Evolutionary conservation across 2,113 vertebrate species (phyloP).

Genomic region (Rhegmatorhina hoffmannsi): DNA sequence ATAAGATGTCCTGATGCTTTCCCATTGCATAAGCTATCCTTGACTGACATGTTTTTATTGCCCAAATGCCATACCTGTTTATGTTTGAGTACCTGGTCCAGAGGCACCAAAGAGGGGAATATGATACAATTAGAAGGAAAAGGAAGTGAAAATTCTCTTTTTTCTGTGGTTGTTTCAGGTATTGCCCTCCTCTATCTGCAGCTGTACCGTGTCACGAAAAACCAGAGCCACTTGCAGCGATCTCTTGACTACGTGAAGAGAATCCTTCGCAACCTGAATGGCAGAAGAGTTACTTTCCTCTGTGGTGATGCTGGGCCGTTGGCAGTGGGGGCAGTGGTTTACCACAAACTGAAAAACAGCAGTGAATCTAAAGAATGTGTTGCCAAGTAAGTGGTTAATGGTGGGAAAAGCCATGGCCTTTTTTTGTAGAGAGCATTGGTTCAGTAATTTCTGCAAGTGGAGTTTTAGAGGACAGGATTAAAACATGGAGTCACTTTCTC

Average conservation of each 20-base stretch:
- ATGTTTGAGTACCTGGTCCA: not conserved
- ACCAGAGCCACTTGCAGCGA: conserved; percentile 85
- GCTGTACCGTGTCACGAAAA: conserved; percentile 80
- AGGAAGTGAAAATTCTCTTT: not conserved
- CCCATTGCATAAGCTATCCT: not conserved
- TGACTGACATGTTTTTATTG: not conserved
- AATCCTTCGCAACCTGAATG: conserved; percentile 88
- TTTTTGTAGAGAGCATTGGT: not conserved
- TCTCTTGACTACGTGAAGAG: conserved; percentile 93
- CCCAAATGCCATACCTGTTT: not conserved
- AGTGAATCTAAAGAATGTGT: conserved; percentile 89
- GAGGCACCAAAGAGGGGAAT: not conserved
- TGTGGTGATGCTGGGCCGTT: conserved; percentile 94
- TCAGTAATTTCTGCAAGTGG: not conserved
- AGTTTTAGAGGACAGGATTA: not conserved
- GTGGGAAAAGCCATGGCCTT: not conserved
- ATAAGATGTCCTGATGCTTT: not conserved
- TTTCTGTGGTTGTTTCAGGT: conserved; percentile 71
- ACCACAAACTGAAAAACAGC: conserved; percentile 86
- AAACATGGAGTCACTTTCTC: not conserved
- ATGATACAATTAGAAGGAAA: not conserved
- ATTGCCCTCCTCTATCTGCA: conserved; percentile 94
- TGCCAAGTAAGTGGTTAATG: conserved; percentile 78
- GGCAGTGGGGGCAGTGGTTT: conserved; percentile 90
- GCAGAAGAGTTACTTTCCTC: conserved; percentile 91